These are phyloP conservation scores for Buteo buteo DNA, from an alignment of 2,113 vertebrate species.

Conservation along the genomic window DNA sequence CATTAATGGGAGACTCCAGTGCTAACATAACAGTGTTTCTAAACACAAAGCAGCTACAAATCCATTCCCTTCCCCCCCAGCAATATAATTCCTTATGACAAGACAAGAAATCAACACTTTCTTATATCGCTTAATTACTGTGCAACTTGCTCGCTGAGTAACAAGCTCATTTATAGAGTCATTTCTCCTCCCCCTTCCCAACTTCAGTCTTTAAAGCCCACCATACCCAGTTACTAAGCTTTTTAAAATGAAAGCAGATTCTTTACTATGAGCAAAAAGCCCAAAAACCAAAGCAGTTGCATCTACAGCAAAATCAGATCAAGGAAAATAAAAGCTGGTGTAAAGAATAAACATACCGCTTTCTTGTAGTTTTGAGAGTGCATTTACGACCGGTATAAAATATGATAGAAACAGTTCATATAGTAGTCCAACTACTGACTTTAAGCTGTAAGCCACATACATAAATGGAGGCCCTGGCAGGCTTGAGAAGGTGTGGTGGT, in stretches of 20 bases:
- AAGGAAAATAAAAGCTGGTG: slow-evolving; percentile 85
- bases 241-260: slow-evolving; percentile 23
- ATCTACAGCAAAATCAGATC: slow-evolving; percentile 80
- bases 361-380: slow-evolving; percentile 93
- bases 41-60: slow-evolving; percentile 16
- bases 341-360: slow-evolving; percentile 95
- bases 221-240: slow-evolving; percentile 10
- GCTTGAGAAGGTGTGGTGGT: slow-evolving; percentile 84
- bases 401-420: slow-evolving; percentile 94
- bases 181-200: neutral
- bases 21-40: neutral
- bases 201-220: slow-evolving; percentile 29
- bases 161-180: neutral
- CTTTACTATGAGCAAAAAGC: slow-evolving; percentile 70
- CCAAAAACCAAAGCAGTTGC: slow-evolving; percentile 72
- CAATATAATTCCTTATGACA: neutral
- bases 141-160: slow-evolving; percentile 14
- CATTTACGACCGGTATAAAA: slow-evolving; percentile 92
- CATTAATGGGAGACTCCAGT: neutral
- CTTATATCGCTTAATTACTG: slow-evolving; percentile 5
- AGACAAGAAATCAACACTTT: neutral
- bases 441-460: slow-evolving; percentile 87
- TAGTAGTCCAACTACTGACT: slow-evolving; percentile 94
- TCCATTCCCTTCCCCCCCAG: neutral
- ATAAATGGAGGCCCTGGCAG: slow-evolving; percentile 87